A percentile compares a stretch with the other conserved stretches of the same genome.
Evolutionary conservation across 2,888 invertebrate species (phyloP).

Genomic region (Phyllotreta cruciferae): DNA sequence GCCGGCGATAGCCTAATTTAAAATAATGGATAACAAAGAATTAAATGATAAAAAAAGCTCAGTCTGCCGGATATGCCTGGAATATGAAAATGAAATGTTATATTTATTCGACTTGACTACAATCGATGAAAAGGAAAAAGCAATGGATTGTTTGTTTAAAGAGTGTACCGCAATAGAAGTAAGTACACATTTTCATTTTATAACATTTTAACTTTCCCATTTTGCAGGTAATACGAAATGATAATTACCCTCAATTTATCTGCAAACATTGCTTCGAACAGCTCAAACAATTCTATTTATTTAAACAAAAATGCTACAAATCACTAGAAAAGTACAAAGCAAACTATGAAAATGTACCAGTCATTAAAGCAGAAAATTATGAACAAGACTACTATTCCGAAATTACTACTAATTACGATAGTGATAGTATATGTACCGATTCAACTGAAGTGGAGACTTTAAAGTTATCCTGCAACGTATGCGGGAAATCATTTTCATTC

Average conservation of each 20-base stretch:
- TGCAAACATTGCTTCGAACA: conserved; percentile 47
- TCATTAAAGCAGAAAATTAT: neutral
- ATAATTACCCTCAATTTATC: conserved; percentile 46
- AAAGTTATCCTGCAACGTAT: conserved; percentile 41
- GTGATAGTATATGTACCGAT: too few species aligned
- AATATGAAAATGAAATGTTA: conserved; percentile 35
- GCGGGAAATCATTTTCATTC: conserved; percentile 41
- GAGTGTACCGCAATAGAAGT: conserved; percentile 48
- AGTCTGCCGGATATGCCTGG: conserved; percentile 46
- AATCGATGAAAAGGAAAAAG: conserved; percentile 38
- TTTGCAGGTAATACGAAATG: conserved; percentile 44
- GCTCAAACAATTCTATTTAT: conserved; percentile 46
- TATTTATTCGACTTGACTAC: conserved; percentile 43
- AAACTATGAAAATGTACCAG: conserved; percentile 18
- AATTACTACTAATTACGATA: conserved; percentile 7
- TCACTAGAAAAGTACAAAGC: conserved; percentile 41
- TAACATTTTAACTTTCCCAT: conserved; percentile 8
- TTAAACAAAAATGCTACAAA: conserved; percentile 47
- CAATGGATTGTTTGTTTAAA: conserved; percentile 41
- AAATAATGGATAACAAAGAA: conserved; percentile 14
- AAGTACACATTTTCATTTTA: conserved; percentile 1
- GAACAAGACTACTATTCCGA: neutral
- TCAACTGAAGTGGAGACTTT: conserved; percentile 10
- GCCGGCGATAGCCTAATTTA: neutral
- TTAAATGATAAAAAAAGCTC: conserved; percentile 4